phyloP scores from a whole-genome alignment of 1,140 invertebrate species.

The Delia radicum region DNA sequence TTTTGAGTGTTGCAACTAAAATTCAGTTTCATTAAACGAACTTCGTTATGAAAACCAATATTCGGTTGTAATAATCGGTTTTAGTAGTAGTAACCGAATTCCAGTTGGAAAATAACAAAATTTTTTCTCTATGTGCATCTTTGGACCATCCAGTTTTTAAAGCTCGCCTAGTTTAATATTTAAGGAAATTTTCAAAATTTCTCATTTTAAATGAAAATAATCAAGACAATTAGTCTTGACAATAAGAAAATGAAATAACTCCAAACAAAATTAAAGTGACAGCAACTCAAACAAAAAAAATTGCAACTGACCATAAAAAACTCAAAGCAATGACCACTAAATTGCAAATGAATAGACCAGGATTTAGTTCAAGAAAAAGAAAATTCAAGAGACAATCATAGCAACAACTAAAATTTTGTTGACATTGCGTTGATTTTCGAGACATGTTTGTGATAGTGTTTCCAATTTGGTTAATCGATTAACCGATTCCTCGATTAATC shows the following conservation, averaged over 20 bases:
- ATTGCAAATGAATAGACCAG: conserved; percentile 2
- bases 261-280: not conserved
- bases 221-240: conserved; percentile 1
- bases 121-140: too few relatives aligned
- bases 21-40: too few relatives aligned
- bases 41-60: too few relatives aligned
- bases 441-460: not conserved
- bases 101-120: too few relatives aligned
- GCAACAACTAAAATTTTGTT: conserved; percentile 1
- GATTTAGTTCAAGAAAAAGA: not conserved
- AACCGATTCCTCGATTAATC: too few relatives aligned
- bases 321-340: not conserved
- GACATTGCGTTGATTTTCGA: conserved; percentile 1
- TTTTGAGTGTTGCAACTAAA: too few relatives aligned
- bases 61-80: too few relatives aligned
- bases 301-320: not conserved
- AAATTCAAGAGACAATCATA: not conserved
- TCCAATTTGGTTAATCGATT: too few relatives aligned
- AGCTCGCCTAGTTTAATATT: too few relatives aligned
- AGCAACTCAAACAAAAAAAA: not conserved
- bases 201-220: conserved; percentile 2
- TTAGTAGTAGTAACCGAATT: too few relatives aligned
- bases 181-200: too few relatives aligned
- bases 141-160: too few relatives aligned
- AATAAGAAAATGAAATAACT: conserved; percentile 5